These are phyloP conservation scores for Hippocampus guttulatus DNA, from an alignment of 2,113 vertebrate species.

Conservation along the genomic window DNA sequence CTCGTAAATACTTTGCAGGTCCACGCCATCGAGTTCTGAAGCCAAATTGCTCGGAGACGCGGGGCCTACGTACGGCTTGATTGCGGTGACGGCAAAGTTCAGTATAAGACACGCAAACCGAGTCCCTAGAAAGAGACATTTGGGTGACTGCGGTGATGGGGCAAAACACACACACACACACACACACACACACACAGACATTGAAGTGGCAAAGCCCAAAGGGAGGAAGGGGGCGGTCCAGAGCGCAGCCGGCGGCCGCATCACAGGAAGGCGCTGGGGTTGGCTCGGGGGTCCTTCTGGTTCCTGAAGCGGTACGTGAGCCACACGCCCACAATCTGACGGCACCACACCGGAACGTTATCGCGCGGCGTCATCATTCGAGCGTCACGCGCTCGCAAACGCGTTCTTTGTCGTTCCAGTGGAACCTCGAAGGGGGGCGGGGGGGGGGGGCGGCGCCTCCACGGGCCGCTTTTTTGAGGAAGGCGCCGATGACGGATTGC, in stretches of 20 bases:
- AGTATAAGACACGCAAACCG: neutral
- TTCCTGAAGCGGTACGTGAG: slow-evolving; percentile 92
- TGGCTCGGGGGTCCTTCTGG: slow-evolving; percentile 92
- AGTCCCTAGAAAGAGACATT: neutral
- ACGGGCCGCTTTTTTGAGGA: too few relatives aligned
- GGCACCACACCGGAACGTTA: slow-evolving; percentile 16
- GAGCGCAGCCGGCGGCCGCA: neutral
- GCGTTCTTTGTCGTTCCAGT: neutral
- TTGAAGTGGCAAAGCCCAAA: neutral
- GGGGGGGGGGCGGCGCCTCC: too few relatives aligned
- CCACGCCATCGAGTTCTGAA: slow-evolving; percentile 5
- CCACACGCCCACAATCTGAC: slow-evolving; percentile 93
- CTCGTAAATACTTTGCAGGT: slow-evolving; percentile 1
- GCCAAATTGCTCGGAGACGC: slow-evolving; percentile 4
- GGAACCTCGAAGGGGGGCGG: neutral
- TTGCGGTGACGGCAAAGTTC: neutral
- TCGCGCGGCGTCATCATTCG: neutral
- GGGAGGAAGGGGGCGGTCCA: slow-evolving; percentile 8
- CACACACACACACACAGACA: too few relatives aligned
- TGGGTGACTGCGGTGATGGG: neutral
- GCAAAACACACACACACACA: too few relatives aligned
- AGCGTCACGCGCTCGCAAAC: neutral
- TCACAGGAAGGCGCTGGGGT: slow-evolving; percentile 95
- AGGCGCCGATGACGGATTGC: too few relatives aligned
- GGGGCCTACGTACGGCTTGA: neutral